Evolutionary conservation across 1,140 invertebrate genomes (phyloP).

Genomic region (Orius insidiosus): DNA sequence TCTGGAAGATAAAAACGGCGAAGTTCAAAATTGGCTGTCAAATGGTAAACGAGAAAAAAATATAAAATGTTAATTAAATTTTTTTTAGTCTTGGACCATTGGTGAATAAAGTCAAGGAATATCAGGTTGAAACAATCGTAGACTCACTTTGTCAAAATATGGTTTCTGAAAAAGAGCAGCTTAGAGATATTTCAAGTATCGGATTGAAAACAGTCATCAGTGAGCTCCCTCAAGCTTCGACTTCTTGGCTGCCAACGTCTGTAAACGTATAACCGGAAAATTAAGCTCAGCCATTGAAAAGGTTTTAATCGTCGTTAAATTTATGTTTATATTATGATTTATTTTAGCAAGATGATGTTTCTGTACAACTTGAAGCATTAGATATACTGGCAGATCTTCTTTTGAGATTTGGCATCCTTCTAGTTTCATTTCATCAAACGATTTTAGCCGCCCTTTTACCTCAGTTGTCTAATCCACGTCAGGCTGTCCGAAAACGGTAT

Average conservation of each 20-base stretch:
- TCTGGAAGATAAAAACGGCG: conserved; percentile 96
- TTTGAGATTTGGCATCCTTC: conserved; percentile 75
- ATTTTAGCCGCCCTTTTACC: conserved; percentile 77
- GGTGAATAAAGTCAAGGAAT: conserved; percentile 95
- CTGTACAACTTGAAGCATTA: conserved; percentile 89
- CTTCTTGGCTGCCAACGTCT: conserved; percentile 80
- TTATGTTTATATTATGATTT: conserved; percentile 22
- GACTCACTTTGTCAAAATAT: conserved; percentile 93
- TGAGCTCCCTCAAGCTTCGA: conserved; percentile 78
- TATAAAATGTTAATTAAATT: conserved; percentile 4
- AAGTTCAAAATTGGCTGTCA: conserved; percentile 99
- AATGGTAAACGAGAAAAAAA: conserved; percentile 48
- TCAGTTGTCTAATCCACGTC: conserved; percentile 80
- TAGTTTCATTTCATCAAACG: conserved; percentile 71
- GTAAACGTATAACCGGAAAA: conserved; percentile 82
- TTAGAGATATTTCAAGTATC: conserved; percentile 95
- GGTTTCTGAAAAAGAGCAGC: conserved; percentile 91
- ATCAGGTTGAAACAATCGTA: conserved; percentile 92
- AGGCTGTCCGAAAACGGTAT: conserved; percentile 54
- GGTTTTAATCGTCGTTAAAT: conserved; percentile 29
- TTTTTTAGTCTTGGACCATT: conserved; percentile 80
- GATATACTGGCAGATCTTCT: conserved; percentile 90
- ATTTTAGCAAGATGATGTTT: conserved; percentile 86
- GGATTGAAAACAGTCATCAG: conserved; percentile 94
- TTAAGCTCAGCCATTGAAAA: conserved; percentile 84